Evolutionary conservation across 1,140 invertebrate genomes (phyloP).

Genomic region (Agraylea sexmaculata): DNA sequence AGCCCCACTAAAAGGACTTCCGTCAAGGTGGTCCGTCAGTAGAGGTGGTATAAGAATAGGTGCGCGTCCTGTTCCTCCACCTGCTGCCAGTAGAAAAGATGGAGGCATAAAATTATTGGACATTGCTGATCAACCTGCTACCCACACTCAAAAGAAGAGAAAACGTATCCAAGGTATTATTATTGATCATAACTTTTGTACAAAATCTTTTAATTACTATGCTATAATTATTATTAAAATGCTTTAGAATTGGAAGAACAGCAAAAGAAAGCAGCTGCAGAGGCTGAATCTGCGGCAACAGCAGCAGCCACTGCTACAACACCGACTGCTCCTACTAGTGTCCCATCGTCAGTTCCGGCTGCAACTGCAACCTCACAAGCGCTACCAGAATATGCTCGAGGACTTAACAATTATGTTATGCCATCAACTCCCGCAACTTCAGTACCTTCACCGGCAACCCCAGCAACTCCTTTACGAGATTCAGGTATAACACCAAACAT

Average conservation of each 20-base stretch:
- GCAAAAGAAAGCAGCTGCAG: slow-evolving; percentile 54
- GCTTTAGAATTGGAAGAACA: slow-evolving; percentile 64
- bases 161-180: slow-evolving; percentile 30
- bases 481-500: neutral
- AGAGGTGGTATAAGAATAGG: slow-evolving; percentile 49
- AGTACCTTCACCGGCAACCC: too few relatives aligned
- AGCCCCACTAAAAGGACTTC: slow-evolving; percentile 85
- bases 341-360: slow-evolving; percentile 39
- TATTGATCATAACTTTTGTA: neutral
- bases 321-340: slow-evolving; percentile 35
- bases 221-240: slow-evolving; percentile 5
- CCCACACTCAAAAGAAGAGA: slow-evolving; percentile 48
- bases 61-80: slow-evolving; percentile 35
- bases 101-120: slow-evolving; percentile 88
- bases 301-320: slow-evolving; percentile 31
- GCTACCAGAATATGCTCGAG: slow-evolving; percentile 62
- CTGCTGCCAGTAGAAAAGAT: slow-evolving; percentile 60
- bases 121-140: slow-evolving; percentile 78
- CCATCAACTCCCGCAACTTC: slow-evolving; percentile 21
- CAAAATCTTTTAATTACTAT: neutral
- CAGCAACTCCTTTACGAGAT: too few relatives aligned
- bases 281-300: slow-evolving; percentile 39
- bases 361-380: slow-evolving; percentile 36
- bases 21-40: slow-evolving; percentile 58
- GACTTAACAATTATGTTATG: slow-evolving; percentile 39